These are phyloP conservation scores for Desoria tigrina DNA, from an alignment of 2,888 invertebrate genomes.

Conservation along the genomic window DNA sequence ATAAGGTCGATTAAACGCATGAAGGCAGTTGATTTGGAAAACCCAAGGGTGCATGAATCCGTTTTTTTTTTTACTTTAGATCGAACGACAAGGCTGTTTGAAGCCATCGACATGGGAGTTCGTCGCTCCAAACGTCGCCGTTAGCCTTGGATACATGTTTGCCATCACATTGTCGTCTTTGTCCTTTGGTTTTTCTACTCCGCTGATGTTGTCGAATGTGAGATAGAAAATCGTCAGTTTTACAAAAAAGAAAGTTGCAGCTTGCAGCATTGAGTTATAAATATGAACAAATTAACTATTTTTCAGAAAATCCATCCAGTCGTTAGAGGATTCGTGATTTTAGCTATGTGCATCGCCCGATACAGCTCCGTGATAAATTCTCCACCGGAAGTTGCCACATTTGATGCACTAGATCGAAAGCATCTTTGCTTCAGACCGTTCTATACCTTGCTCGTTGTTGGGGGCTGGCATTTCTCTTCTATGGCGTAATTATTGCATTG, in stretches of 20 bases:
- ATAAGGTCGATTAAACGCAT: no score
- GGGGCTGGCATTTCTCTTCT: no score
- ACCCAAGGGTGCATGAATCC: no score
- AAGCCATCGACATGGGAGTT: constrained; percentile 48
- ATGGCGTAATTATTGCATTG: no score
- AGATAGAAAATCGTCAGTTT: no score
- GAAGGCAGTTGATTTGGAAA: no score
- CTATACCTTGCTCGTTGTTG: constrained; percentile 35
- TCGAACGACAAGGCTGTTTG: constrained; percentile 45
- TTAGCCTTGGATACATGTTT: constrained; percentile 31
- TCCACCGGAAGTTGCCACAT: constrained; percentile 47
- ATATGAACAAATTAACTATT: neutral
- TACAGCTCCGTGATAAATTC: constrained; percentile 47
- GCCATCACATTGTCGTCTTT: constrained; percentile 34
- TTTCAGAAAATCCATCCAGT: constrained; percentile 33
- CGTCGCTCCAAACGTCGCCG: constrained; percentile 46
- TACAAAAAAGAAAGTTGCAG: neutral
- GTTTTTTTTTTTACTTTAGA: no score
- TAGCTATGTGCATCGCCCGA: constrained; percentile 47
- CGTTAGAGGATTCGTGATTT: constrained; percentile 43
- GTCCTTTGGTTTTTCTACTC: constrained; percentile 31
- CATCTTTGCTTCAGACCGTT: constrained; percentile 45
- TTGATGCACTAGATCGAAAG: constrained; percentile 43
- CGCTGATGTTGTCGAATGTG: constrained; percentile 24
- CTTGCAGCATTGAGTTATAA: neutral